phyloP scores from a whole-genome alignment of 2,888 invertebrate genomes.

The Iselma pallidipennis region DNA sequence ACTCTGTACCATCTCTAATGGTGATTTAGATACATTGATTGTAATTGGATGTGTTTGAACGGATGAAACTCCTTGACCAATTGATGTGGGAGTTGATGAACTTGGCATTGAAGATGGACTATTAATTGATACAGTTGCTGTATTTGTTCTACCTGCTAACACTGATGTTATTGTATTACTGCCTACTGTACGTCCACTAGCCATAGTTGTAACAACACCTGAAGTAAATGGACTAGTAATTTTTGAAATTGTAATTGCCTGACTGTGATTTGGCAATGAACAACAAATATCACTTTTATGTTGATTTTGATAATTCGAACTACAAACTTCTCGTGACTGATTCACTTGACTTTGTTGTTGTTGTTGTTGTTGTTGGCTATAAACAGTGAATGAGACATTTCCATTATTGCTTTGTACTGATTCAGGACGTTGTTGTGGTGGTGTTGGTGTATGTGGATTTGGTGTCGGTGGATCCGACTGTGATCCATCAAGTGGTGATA shows the following conservation, averaged over 20 bases:
- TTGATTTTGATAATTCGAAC: slow-evolving; percentile 18
- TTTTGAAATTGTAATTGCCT: slow-evolving; percentile 7
- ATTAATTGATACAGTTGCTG: slow-evolving; percentile 76
- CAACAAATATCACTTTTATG: slow-evolving; percentile 34
- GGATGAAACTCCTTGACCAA: slow-evolving; percentile 42
- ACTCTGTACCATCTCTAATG: slow-evolving; percentile 78
- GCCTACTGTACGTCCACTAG: slow-evolving; percentile 75
- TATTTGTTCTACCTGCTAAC: slow-evolving; percentile 74
- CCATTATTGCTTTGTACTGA: slow-evolving; percentile 17
- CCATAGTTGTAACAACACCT: slow-evolving; percentile 64
- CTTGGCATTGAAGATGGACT: slow-evolving; percentile 59
- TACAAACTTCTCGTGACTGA: slow-evolving; percentile 23
- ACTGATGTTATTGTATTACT: slow-evolving; percentile 83
- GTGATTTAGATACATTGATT: slow-evolving; percentile 62
- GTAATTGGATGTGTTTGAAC: slow-evolving; percentile 43
- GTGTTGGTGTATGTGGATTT: slow-evolving; percentile 54
- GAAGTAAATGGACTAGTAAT: slow-evolving; percentile 34
- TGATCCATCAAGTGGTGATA: slow-evolving; percentile 70
- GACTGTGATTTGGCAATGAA: slow-evolving; percentile 24
- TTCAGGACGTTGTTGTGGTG: slow-evolving; percentile 46
- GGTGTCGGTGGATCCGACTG: slow-evolving; percentile 60
- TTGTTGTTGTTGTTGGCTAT: slow-evolving; percentile 27
- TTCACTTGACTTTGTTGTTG: slow-evolving; percentile 22
- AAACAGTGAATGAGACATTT: slow-evolving; percentile 27
- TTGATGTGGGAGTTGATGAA: slow-evolving; percentile 43